Percentiles rank a stretch among this genome's conserved stretches.
Conservation (phyloP, 2,797 vertebrate genomes). For the Molossus alvarezi region DNA sequence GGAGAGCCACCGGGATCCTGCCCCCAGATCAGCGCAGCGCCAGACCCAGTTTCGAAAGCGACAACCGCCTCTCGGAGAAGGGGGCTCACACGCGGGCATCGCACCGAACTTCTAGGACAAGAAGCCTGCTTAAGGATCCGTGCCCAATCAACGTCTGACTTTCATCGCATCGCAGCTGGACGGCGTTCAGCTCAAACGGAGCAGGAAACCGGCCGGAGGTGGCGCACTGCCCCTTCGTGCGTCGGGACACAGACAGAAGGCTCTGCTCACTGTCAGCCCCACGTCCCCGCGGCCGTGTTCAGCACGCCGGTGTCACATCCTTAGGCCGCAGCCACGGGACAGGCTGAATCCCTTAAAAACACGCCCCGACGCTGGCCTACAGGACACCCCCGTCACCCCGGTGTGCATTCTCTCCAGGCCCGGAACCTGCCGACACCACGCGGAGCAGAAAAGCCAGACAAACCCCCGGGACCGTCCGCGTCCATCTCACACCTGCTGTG, state of each 20-base stretch:
- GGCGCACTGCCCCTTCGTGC: not conserved
- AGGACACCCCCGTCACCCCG: slow-evolving; percentile 17
- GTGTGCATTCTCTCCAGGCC: slow-evolving; percentile 78
- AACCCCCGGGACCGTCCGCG: slow-evolving; percentile 74
- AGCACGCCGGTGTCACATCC: not conserved
- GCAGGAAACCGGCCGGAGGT: not conserved
- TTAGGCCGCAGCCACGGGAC: not conserved
- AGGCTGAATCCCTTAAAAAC: slow-evolving; percentile 44
- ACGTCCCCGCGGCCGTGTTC: not conserved
- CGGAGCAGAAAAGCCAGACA: slow-evolving; percentile 84
- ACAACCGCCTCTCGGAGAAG: not conserved
- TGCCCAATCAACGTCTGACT: not conserved
- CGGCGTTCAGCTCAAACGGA: not conserved
- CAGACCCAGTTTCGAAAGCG: not conserved
- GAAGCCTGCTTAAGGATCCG: not conserved
- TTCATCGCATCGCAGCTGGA: not conserved
- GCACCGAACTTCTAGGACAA: not conserved
- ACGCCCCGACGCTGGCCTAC: slow-evolving; percentile 51
- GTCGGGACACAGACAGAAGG: slow-evolving; percentile 22
- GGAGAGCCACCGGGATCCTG: not conserved
- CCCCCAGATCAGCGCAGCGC: too few species aligned
- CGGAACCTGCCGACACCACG: slow-evolving; percentile 75
- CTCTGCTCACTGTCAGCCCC: not conserved
- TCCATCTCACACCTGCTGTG: slow-evolving; percentile 84
- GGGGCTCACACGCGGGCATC: too few species aligned